Conservation (phyloP, 2,888 invertebrate species). For the Phortica okadai region DNA sequence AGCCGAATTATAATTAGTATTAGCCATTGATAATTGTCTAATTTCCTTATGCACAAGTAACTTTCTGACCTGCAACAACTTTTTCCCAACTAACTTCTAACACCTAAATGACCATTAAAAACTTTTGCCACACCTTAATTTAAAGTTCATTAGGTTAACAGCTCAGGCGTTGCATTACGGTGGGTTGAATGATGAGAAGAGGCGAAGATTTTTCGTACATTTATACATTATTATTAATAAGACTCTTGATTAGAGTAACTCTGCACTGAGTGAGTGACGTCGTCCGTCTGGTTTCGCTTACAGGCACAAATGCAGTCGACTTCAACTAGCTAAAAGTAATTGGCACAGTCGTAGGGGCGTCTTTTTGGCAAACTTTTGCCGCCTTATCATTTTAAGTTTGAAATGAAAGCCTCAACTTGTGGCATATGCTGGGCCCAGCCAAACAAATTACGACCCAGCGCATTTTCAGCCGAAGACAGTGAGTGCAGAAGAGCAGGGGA, state of each 20-base stretch:
- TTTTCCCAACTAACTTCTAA: background rate
- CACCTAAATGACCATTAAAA: constrained; percentile 1
- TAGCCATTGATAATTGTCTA: constrained; percentile 8
- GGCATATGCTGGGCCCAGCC: background rate
- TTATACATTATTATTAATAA: constrained; percentile 7
- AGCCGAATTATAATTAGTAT: background rate
- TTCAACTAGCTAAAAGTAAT: background rate
- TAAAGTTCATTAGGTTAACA: constrained; percentile 22
- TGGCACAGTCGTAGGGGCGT: background rate
- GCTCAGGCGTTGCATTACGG: background rate
- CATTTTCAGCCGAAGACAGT: background rate
- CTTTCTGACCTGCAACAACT: background rate
- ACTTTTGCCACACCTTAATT: constrained; percentile 22
- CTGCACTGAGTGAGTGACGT: no score
- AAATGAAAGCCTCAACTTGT: background rate
- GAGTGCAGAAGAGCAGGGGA: background rate
- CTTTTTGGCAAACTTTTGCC: background rate
- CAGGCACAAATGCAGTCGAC: background rate
- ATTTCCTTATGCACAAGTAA: background rate
- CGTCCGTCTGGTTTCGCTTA: background rate
- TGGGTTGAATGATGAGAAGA: no score
- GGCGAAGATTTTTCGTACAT: background rate
- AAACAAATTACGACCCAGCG: background rate
- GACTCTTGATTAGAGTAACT: background rate
- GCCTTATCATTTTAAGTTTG: background rate